Evolutionary conservation across 2,797 vertebrate species (phyloP).

Genomic region (Discoglossus pictus): DNA sequence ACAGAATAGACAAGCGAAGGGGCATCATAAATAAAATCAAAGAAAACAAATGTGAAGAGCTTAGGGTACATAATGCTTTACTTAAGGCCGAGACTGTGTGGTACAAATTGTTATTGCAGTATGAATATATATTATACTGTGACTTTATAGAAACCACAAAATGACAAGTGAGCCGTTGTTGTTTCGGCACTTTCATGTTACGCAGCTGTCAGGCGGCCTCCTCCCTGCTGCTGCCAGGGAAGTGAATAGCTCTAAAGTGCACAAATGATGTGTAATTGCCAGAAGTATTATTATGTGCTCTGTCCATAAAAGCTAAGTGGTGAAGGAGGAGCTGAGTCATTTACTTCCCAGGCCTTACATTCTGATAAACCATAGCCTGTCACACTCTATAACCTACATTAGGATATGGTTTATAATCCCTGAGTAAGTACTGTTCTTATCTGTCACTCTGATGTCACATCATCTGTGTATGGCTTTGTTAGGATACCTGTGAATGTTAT

Average conservation of each 20-base stretch:
- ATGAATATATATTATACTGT: no score
- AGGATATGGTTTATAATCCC: slow-evolving; percentile 11
- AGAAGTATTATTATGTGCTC: slow-evolving; percentile 21
- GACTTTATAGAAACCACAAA: no score
- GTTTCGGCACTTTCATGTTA: slow-evolving; percentile 2
- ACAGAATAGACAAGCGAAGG: no score
- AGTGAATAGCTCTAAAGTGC: not conserved
- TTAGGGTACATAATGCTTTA: no score
- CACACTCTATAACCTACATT: not conserved
- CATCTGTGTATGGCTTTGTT: not conserved
- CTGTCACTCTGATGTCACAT: slow-evolving; percentile 11
- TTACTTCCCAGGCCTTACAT: not conserved
- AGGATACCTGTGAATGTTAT: not conserved
- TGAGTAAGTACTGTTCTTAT: slow-evolving; percentile 1
- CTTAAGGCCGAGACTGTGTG: no score
- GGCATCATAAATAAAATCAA: no score
- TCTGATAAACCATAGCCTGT: slow-evolving; percentile 9
- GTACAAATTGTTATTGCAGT: no score
- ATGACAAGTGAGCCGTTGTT: not conserved
- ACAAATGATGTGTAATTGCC: slow-evolving; percentile 14
- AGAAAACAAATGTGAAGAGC: no score
- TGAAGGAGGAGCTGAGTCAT: not conserved
- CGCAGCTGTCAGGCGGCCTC: not conserved
- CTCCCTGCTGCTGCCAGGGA: not conserved
- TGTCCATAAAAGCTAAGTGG: slow-evolving; percentile 1